phyloP scores from a whole-genome alignment of 2,113 vertebrate genomes.

The Microtus pennsylvanicus region DNA sequence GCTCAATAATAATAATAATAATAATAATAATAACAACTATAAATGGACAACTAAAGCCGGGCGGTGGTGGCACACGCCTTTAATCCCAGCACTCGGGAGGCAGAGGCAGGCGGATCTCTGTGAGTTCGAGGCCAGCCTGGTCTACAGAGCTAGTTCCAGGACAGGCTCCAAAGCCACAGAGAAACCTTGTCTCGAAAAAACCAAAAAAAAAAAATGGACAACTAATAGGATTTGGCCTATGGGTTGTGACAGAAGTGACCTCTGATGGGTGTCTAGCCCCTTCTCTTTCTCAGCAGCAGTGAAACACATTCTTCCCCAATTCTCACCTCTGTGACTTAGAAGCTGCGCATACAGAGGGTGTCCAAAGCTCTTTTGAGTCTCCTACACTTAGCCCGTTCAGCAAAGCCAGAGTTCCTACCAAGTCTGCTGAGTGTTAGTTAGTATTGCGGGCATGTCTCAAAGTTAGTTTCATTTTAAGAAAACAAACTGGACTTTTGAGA shows the following conservation, averaged over 20 bases:
- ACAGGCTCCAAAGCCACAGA: too few species aligned
- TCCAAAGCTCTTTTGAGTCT: not conserved
- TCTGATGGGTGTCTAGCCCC: not conserved
- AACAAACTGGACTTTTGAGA: conserved; percentile 20
- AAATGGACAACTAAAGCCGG: not conserved
- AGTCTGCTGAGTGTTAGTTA: not conserved
- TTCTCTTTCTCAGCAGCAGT: not conserved
- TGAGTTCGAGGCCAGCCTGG: too few species aligned
- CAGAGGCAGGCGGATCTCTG: too few species aligned
- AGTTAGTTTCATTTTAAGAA: conserved; percentile 25
- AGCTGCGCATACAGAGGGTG: not conserved
- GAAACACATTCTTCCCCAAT: not conserved
- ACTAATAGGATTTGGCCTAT: not conserved
- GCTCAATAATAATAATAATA: fast-evolving
- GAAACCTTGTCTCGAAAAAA: too few species aligned
- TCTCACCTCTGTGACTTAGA: not conserved
- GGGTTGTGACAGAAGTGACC: not conserved
- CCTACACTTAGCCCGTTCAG: not conserved
- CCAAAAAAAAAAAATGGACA: too few species aligned
- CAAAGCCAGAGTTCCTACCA: not conserved
- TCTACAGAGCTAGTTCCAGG: too few species aligned
- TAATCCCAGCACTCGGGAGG: too few species aligned
- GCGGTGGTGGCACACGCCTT: too few species aligned
- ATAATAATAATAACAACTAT: not conserved
- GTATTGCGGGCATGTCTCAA: not conserved